Evolutionary conservation across 2,797 vertebrate species (phyloP), one percentile per base, ranked within the genome.

Genomic region (Phoeniculus purpureus): DNA sequence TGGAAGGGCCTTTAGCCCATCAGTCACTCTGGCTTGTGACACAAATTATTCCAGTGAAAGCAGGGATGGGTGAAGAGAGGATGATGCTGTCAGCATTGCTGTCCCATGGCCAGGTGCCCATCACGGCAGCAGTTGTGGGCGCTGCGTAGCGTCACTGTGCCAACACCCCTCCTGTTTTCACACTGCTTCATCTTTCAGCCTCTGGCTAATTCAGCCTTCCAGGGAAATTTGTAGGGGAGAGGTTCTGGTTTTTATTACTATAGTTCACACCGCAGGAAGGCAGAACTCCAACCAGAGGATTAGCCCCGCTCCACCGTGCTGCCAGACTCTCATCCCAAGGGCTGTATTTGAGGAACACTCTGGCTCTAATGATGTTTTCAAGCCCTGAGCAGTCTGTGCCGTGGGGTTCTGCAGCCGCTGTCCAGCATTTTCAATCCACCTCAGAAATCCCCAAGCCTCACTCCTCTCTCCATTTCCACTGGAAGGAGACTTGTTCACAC

Each of bases 81-180:
- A 3, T 12, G 50, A 43, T 0, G 2, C 7, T 17, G 25, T 43
- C 59, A 52, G 31, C 17, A 0, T 12, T 21, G 29, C 51, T n/a
- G 47, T 48, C 52, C 31, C 47, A 11, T 10, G 32, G 34, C 58
- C 58, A 29, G 62, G 58, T 40, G 32, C 15, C 50, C 54, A 12
- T 22, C n/a, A 7, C 21, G 0, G 4, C 55, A 52, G 84, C 31
- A 43, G 31, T 78, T 54, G 74, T 6, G 3, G 14, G 34, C 4
- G 0, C 13, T 7, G 32, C 6, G 20, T 6, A 9, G 21, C 31
- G 25, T 14, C 43, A 5, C 17, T 1, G 4, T n/a, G 21, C 40
- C 43, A 70, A 4, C 31, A 7, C 25, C 52, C 43, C 31, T 16
- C n/a, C 52, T 32, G 17, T 55, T 70, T 60, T 84, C 52, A 43